phyloP scores from a whole-genome alignment of 2,113 vertebrate species.

The Scomber colias region DNA sequence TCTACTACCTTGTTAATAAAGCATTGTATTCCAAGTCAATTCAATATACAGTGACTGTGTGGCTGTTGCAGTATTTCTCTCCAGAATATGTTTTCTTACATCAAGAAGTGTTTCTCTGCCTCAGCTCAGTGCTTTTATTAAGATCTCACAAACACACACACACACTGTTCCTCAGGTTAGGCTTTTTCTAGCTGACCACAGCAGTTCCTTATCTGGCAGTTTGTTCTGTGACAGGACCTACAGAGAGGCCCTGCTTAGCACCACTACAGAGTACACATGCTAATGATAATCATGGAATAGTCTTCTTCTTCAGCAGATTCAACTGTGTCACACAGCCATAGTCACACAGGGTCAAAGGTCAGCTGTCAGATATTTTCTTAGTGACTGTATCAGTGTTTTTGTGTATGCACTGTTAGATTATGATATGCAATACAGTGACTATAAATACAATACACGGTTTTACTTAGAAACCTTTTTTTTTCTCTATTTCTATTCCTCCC shows the following conservation, averaged over 20 bases:
- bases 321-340: background rate
- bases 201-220: constrained; percentile 10
- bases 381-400: background rate
- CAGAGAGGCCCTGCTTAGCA: background rate
- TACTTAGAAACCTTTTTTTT: background rate
- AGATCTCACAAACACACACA: background rate
- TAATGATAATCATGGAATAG: background rate
- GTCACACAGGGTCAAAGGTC: background rate
- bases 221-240: constrained; percentile 5
- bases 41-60: background rate
- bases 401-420: background rate
- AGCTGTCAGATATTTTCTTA: background rate
- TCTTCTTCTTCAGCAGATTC: background rate
- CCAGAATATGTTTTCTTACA: background rate
- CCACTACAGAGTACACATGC: background rate
- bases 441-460: background rate
- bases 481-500: background rate
- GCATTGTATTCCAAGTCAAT: background rate
- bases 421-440: background rate
- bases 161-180: background rate
- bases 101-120: accelerated
- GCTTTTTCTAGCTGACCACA: constrained; percentile 11
- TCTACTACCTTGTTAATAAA: background rate
- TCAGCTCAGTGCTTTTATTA: background rate
- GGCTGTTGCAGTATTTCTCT: background rate